A percentile compares a stretch with the other conserved stretches of the same genome.
Evolutionary conservation across 2,888 invertebrate genomes (phyloP).

Genomic region (Exephanes ischioxanthus): DNA sequence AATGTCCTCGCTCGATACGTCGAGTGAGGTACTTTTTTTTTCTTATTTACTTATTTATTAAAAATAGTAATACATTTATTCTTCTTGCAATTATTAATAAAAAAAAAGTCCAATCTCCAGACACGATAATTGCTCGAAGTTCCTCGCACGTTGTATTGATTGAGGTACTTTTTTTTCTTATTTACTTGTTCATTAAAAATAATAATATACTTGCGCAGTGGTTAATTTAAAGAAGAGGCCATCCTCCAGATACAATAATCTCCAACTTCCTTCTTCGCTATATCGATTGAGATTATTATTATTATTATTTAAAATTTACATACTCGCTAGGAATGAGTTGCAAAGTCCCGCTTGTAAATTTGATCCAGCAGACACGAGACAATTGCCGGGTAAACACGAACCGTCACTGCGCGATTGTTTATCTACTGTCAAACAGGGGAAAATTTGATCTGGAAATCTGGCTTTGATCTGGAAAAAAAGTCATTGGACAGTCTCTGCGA

Average conservation of each 20-base stretch:
- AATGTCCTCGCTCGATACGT: background rate
- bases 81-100: background rate
- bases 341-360: background rate
- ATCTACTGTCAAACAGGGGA: background rate
- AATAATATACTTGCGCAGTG: background rate
- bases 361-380: background rate
- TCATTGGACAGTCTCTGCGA: background rate
- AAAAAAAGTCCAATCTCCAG: background rate
- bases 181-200: background rate
- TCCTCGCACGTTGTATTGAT: background rate
- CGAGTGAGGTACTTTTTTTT: background rate
- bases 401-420: background rate
- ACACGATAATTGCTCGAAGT: background rate
- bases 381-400: background rate
- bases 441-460: background rate
- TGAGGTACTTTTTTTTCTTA: background rate
- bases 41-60: background rate
- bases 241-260: background rate
- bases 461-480: background rate
- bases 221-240: background rate
- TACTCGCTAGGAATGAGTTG: background rate
- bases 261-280: background rate
- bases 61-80: background rate
- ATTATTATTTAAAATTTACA: background rate
- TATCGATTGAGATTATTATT: background rate